Evolutionary conservation across 2,113 vertebrate species (phyloP).

Genomic region (Stegostoma tigrinum): DNA sequence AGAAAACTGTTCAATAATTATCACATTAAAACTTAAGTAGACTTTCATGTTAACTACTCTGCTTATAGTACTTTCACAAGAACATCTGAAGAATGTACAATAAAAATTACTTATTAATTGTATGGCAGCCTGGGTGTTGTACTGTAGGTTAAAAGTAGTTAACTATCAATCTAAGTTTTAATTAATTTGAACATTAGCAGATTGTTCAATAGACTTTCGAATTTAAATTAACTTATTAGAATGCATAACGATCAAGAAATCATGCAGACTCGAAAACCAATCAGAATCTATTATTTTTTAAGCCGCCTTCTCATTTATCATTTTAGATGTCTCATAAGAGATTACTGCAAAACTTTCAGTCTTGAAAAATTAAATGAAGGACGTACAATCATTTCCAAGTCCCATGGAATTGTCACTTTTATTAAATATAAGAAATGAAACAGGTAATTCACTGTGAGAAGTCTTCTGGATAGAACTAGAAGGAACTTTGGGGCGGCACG

Average conservation of each 20-base stretch:
- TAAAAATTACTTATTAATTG: not conserved
- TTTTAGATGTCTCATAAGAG: not conserved
- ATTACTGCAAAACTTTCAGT: not conserved
- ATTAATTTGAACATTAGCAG: conserved; percentile 27
- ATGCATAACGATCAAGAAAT: not conserved
- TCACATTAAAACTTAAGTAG: not conserved
- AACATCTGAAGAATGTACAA: not conserved
- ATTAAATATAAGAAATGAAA: not conserved
- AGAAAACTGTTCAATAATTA: not conserved
- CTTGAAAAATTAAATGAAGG: not conserved
- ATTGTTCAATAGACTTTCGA: conserved; percentile 1
- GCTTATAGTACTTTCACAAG: not conserved
- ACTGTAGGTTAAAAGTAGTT: not conserved
- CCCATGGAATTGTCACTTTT: not conserved
- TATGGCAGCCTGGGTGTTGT: not conserved
- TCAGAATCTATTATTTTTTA: not conserved
- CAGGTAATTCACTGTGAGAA: not conserved
- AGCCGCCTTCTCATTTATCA: not conserved
- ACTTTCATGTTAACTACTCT: not conserved
- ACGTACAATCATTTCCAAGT: not conserved
- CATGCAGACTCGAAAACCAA: not conserved
- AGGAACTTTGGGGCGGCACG: too few relatives aligned
- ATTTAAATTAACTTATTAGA: conserved; percentile 18
- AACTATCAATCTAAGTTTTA: not conserved
- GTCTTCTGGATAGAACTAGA: not conserved